Evolutionary conservation across 30 jellyfish, hydroid and myxozoan species (phyloP).

Genomic region (Mastigias papua): DNA sequence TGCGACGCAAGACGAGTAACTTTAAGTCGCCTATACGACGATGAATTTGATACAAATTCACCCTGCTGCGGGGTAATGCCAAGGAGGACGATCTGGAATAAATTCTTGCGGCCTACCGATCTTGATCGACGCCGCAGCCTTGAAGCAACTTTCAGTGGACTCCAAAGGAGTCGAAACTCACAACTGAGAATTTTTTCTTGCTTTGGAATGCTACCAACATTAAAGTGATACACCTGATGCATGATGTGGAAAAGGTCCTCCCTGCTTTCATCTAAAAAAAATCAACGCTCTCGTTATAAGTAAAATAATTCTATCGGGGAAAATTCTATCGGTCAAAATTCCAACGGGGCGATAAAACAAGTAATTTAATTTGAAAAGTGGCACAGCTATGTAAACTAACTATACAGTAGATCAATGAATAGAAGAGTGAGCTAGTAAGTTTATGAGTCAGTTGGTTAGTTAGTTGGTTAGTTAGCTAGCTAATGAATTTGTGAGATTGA

Average conservation of each 20-base stretch:
- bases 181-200: constrained; percentile 48
- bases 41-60: constrained; percentile 1
- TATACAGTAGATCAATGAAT: too few relatives aligned
- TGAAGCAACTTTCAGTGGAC: constrained; percentile 28
- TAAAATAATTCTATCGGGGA: too few relatives aligned
- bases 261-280: constrained; percentile 33
- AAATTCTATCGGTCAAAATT: too few relatives aligned
- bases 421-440: too few relatives aligned
- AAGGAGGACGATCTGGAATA: constrained; percentile 38
- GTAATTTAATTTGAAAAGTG: too few relatives aligned
- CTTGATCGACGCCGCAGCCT: constrained; percentile 69
- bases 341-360: too few relatives aligned
- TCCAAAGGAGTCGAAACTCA: constrained; percentile 65
- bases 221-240: constrained; percentile 50
- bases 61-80: constrained; percentile 34
- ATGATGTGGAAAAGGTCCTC: constrained; percentile 57
- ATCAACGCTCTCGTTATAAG: not conserved
- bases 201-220: constrained; percentile 40
- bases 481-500: too few relatives aligned
- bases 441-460: too few relatives aligned
- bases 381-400: too few relatives aligned
- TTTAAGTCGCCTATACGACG: constrained; percentile 31
- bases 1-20: constrained; percentile 47
- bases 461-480: too few relatives aligned
- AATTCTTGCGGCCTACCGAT: constrained; percentile 16